Percentiles rank a stretch among this genome's conserved stretches.
These are phyloP conservation scores for Geococcyx californianus DNA, from an alignment of 2,113 vertebrate genomes.

Conservation along the genomic window DNA sequence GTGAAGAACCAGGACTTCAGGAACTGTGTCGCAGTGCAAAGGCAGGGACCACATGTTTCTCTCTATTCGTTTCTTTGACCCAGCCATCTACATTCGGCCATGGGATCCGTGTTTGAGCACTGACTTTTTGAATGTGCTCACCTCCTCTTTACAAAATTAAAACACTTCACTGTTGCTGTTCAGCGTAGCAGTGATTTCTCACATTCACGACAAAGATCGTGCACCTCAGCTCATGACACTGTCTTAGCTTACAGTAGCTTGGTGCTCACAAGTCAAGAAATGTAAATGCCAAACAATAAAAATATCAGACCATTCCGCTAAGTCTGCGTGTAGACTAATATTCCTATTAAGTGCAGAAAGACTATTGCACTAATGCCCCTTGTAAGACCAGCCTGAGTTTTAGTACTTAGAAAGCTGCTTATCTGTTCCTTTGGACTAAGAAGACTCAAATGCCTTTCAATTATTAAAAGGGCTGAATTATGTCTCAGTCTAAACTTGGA, in stretches of 20 bases:
- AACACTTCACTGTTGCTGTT: not conserved
- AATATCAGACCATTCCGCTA: not conserved
- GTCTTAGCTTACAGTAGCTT: not conserved
- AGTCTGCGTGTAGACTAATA: not conserved
- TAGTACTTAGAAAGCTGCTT: conserved; percentile 55
- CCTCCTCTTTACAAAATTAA: not conserved
- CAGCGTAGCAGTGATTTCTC: not conserved
- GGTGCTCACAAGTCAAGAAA: not conserved
- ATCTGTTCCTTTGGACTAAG: conserved; percentile 48
- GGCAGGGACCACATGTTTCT: not conserved
- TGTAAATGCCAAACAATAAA: not conserved
- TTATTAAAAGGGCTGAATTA: conserved; percentile 55
- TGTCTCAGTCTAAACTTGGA: not conserved
- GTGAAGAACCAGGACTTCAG: not conserved
- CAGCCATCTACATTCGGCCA: not conserved
- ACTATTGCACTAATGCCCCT: conserved; percentile 7
- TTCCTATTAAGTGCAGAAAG: not conserved
- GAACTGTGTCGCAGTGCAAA: not conserved
- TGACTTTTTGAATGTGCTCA: not conserved
- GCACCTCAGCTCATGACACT: not conserved
- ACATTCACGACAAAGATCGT: not conserved
- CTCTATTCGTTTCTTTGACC: not conserved
- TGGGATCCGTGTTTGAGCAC: not conserved
- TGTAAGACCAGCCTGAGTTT: conserved; percentile 41
- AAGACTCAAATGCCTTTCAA: conserved; percentile 41